Evolutionary conservation across 2,113 vertebrate genomes (phyloP).

Genomic region (Sciurus niger): DNA sequence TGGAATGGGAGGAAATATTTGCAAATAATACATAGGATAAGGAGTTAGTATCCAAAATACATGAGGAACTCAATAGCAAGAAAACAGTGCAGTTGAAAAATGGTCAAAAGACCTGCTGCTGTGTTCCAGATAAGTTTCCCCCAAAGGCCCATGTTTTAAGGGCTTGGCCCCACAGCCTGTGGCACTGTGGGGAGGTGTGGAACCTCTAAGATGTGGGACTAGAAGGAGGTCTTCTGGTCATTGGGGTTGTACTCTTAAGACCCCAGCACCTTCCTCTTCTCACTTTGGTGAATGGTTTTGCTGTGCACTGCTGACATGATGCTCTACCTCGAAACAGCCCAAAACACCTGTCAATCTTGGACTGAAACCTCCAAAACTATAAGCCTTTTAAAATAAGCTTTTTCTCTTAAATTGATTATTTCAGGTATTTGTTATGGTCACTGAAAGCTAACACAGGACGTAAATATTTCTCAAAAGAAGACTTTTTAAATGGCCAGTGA

Average conservation of each 20-base stretch:
- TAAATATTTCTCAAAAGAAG: not conserved
- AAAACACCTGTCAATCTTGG: not conserved
- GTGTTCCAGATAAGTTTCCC: not conserved
- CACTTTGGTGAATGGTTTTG: not conserved
- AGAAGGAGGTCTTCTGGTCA: too few species aligned
- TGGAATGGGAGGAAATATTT: not conserved
- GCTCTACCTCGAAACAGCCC: not conserved
- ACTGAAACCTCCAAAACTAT: not conserved
- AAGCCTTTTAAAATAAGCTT: not conserved
- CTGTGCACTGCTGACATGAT: not conserved
- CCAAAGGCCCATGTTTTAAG: too few species aligned
- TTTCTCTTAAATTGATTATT: not conserved
- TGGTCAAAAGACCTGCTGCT: not conserved
- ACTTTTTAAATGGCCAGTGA: not conserved
- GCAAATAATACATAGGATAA: not conserved
- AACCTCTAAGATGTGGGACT: too few species aligned
- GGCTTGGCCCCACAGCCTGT: not conserved
- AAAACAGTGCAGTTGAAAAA: not conserved
- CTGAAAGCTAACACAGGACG: not conserved
- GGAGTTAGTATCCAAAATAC: not conserved
- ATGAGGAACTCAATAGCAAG: not conserved
- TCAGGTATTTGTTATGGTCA: not conserved
- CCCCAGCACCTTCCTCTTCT: not conserved
- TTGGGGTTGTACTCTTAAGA: not conserved
- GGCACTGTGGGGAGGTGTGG: not conserved